Evolutionary conservation across 2,888 invertebrate genomes (phyloP).

Genomic region (Oligia fasciuncula): DNA sequence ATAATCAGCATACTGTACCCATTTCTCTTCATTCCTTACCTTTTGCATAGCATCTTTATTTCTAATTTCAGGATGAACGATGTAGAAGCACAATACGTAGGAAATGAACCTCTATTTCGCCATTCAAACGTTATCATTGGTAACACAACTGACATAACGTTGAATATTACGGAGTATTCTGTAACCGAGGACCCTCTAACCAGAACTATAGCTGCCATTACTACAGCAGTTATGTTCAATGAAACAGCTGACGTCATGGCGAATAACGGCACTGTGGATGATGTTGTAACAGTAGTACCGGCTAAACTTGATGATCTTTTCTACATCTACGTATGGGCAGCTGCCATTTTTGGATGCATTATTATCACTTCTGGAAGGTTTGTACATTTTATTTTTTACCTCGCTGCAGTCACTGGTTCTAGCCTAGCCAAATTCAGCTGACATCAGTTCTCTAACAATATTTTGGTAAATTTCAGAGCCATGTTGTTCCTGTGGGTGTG

Average conservation of each 20-base stretch:
- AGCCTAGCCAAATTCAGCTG: neutral
- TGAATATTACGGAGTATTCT: too few species aligned
- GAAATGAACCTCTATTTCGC: conserved; percentile 23
- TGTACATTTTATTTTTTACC: neutral
- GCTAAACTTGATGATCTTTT: too few species aligned
- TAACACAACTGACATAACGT: conserved; percentile 7
- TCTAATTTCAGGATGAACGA: conserved; percentile 83
- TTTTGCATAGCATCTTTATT: neutral
- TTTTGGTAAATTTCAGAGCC: conserved; percentile 86
- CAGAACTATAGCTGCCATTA: too few species aligned
- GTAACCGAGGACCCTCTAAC: too few species aligned
- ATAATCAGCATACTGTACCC: neutral
- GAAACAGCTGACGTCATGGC: too few species aligned
- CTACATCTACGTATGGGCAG: too few species aligned
- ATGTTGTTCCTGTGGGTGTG: conserved; percentile 93
- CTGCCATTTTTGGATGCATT: too few species aligned
- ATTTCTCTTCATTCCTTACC: neutral
- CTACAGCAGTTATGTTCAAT: neutral
- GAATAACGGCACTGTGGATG: too few species aligned
- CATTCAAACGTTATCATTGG: neutral
- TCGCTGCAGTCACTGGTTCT: neutral
- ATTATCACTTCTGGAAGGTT: too few species aligned
- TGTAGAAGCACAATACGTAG: conserved; percentile 72
- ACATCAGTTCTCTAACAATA: neutral
- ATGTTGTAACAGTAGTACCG: too few species aligned